These are phyloP conservation scores for Boulengeromyrus knoepffleri DNA, from an alignment of 2,113 vertebrate species.

Conservation along the genomic window DNA sequence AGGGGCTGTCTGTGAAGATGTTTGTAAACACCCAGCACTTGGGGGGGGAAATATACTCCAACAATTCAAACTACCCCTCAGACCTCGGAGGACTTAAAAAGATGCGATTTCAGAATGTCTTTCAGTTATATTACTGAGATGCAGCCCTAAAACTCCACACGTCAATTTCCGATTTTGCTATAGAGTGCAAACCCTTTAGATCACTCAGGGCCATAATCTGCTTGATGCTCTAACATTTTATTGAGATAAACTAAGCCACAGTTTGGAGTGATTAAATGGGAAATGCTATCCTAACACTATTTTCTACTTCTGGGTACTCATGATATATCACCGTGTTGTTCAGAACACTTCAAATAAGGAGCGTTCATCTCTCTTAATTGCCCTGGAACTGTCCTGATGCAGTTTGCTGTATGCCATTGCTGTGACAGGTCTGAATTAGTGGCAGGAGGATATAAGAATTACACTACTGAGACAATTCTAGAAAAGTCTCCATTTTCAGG, in stretches of 20 bases:
- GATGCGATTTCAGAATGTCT: background rate
- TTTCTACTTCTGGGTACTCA: background rate
- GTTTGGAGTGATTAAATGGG: conserved; percentile 40
- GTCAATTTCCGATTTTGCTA: background rate
- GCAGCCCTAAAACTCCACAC: background rate
- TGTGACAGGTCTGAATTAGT: background rate
- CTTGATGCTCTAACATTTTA: background rate
- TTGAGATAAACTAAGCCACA: conserved; percentile 39
- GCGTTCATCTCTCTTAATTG: conserved; percentile 4
- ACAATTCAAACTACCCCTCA: background rate
- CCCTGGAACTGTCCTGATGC: background rate
- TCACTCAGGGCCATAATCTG: background rate
- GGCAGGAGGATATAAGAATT: background rate
- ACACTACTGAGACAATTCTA: background rate
- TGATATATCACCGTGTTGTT: background rate
- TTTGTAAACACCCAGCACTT: background rate
- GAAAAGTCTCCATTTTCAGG: background rate
- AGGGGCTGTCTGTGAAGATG: conserved; percentile 25
- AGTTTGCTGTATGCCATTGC: background rate
- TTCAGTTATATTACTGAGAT: background rate
- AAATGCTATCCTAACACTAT: conserved; percentile 19
- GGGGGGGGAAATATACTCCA: background rate
- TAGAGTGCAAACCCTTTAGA: background rate
- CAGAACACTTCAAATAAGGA: background rate
- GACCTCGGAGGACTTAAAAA: background rate